These are phyloP conservation scores for Xestoiulus laeticollis DNA, from an alignment of 2,888 invertebrate species.

Conservation along the genomic window DNA sequence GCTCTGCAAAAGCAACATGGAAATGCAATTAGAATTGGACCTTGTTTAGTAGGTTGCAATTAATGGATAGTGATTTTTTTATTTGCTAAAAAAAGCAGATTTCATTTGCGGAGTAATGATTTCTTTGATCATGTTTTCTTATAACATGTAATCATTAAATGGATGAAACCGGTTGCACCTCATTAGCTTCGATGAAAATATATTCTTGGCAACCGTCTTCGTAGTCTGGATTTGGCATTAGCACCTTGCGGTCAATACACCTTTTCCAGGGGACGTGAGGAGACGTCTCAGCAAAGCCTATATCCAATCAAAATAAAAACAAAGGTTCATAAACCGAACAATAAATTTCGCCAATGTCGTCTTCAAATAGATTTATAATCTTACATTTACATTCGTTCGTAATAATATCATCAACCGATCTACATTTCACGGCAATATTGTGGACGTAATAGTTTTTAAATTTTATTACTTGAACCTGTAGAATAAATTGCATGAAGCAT, in stretches of 20 bases:
- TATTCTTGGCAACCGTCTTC: conserved; percentile 49
- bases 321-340: no score
- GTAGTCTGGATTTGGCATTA: conserved; percentile 36
- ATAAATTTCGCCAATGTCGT: background rate
- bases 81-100: no score
- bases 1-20: background rate
- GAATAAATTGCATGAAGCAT: no score
- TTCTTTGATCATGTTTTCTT: no score
- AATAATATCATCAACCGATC: conserved; percentile 8
- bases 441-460: conserved; percentile 48
- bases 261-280: conserved; percentile 45
- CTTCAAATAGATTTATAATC: background rate
- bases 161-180: background rate
- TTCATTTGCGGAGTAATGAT: no score
- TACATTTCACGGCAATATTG: conserved; percentile 5
- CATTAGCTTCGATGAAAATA: conserved; percentile 21
- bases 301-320: background rate
- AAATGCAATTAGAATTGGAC: background rate
- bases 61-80: no score
- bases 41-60: background rate
- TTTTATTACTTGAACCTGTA: conserved; percentile 1
- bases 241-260: conserved; percentile 36
- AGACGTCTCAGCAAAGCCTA: conserved; percentile 13
- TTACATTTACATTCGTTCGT: conserved; percentile 36
- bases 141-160: background rate